Base-by-base conservation (phyloP, 2,888 invertebrate genomes). In the Agrotis exclamationis region DNA sequence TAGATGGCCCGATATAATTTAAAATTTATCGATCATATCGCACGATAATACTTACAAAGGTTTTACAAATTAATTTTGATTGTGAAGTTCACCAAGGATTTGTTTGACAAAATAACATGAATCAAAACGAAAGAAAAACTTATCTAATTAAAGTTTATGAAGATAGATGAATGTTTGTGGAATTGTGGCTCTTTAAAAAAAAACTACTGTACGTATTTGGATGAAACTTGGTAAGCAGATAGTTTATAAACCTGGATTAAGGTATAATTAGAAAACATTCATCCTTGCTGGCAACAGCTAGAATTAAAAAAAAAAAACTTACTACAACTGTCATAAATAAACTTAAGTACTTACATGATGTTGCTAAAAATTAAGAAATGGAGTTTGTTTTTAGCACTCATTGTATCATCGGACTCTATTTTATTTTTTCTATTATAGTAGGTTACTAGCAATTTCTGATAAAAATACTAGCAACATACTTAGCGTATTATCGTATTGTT, bases 1-100 rank as follows among this genome's bases (percentile, higher is more conserved):
- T 76, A 76, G 64, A 73, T 76, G 50, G 48, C 9, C 13, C 47
- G 48, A 72, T 63, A 71, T 47, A 45, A 63, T 44, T 56, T 22
- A n/a, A 50, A 56, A 47, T 28, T 18, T 20, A 56, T 79, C 20
- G 64, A 64, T 75, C 22, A 22, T 64, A 51, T 74, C 75, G 13
- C 14, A n/a, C 16, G 22, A 59, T 73, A 78, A 22, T 16, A 45
- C 11, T 48, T 7, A 39, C 39, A 22, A 45, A 63, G 14, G 14
- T 16, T 44, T 3, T 39, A 11, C 3, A 22, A 3, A 63, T 14
- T 53, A 22, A 44, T 13, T 28, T 44, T 22, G 45, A 47, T 13
- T 54, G n/a, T 11, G 9, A 24, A 47, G 45, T n/a, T 47, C 33
- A n/a, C n/a, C 28, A 11, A 22, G 45, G 7, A 28, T 68, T 20